phyloP scores from a whole-genome alignment of 2,113 vertebrate genomes.

The Cololabis saira region DNA sequence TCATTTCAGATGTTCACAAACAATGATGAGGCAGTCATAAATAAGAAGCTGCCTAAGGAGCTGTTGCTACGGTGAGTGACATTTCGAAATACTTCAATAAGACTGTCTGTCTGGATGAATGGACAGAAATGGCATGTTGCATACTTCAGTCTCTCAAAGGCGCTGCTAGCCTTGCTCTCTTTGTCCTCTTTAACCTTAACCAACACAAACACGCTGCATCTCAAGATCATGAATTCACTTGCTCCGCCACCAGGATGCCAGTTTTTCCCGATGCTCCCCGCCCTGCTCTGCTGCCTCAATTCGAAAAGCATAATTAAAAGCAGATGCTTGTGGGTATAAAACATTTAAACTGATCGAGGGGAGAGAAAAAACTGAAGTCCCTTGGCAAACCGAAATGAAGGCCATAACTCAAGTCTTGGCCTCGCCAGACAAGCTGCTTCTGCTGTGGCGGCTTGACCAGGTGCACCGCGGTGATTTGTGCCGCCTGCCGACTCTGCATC shows the following conservation, averaged over 20 bases:
- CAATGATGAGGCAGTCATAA: constrained; percentile 96
- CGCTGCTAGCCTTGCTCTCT: not conserved
- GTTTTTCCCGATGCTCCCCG: constrained; percentile 20
- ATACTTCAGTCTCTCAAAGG: not conserved
- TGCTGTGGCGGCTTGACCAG: constrained; percentile 38
- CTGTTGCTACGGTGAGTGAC: constrained; percentile 90
- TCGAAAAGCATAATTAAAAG: constrained; percentile 58
- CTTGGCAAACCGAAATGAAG: constrained; percentile 66
- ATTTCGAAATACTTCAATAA: constrained; percentile 18
- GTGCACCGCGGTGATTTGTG: constrained; percentile 55
- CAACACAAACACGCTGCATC: not conserved
- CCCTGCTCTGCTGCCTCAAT: constrained; percentile 12
- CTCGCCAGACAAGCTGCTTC: constrained; percentile 36
- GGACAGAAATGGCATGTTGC: constrained; percentile 8
- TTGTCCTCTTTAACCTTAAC: not conserved
- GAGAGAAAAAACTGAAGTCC: constrained; percentile 12
- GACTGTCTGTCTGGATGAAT: not conserved
- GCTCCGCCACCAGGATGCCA: constrained; percentile 27
- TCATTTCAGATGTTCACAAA: constrained; percentile 96
- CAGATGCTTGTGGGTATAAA: constrained; percentile 54
- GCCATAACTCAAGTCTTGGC: constrained; percentile 68
- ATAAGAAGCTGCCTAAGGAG: constrained; percentile 98
- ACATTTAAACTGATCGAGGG: constrained; percentile 63
- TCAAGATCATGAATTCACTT: constrained; percentile 6
- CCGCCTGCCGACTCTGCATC: constrained; percentile 37